Evolutionary conservation across 2,888 invertebrate species (phyloP), one percentile per base, ranked within the genome.

Genomic region (Synergus itoensis): DNA sequence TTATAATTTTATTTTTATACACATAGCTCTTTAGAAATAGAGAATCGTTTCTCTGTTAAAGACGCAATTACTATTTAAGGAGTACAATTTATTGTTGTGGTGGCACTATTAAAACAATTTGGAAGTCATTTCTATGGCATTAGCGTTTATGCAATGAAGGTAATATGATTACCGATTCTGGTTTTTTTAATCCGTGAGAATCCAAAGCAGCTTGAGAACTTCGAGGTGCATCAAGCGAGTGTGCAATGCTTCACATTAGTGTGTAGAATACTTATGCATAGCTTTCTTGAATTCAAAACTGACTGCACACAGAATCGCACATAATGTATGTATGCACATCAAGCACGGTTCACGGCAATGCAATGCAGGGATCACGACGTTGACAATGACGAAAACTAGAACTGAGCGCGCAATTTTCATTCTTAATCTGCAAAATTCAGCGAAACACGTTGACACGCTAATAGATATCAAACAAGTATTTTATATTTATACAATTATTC

Each of bases 321-420:
- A 43, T 21, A 62, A 36, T 62, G 60, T 62, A 43, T 11, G 40
- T 16, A n/a, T 65, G n/a, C 65, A 65, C 65, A 65, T 65, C 41
- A 45, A 65, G 40, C n/a, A 65, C 11, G 65, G 65, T 65, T 65
- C 65, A 43, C n/a, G 41, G 65, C 65, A 40, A 65, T 41, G 40
- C 40, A 65, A 40, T 65, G 11, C 21, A 62, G n/a, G 11, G 21
- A 63, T 7, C 18, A 21, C 9, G 28, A 63, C 36, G 36, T 63
- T 12, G 63, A 63, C 36, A 36, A 36, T 16, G 36, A 63, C 14
- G 45, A 65, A 65, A 65, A 65, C 14, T 41, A 65, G 41, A 41
- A 41, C 65, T 63, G 11, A 36, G 36, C 36, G 28, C 36, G 63
- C 28, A 43, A n/a, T 64, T 64, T 64, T 64, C 40, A 40, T 64